These are phyloP conservation scores for Grallaria varia DNA, from an alignment of 2,113 vertebrate genomes.

Conservation along the genomic window DNA sequence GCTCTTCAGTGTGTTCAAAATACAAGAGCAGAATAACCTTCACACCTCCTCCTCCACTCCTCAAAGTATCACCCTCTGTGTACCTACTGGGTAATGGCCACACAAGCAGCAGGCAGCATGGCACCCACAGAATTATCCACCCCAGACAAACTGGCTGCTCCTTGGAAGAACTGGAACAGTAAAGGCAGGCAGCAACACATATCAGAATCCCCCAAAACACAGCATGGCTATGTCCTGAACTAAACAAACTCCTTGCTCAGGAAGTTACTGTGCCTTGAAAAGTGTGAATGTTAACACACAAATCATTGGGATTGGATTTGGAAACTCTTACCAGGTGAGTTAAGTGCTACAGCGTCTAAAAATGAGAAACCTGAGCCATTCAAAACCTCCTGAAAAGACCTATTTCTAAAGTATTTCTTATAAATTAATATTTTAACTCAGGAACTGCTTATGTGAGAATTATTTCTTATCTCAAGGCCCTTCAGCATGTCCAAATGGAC, in stretches of 20 bases:
- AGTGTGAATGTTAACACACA: not conserved
- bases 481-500: slow-evolving; percentile 55
- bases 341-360: slow-evolving; percentile 22
- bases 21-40: not conserved
- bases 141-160: not conserved
- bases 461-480: slow-evolving; percentile 50
- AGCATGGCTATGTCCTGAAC: not conserved
- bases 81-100: not conserved
- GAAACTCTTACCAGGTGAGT: slow-evolving; percentile 1
- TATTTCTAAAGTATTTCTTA: slow-evolving; percentile 42
- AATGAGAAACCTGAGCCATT: slow-evolving; percentile 22
- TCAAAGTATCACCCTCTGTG: not conserved
- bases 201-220: not conserved
- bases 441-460: slow-evolving; percentile 43
- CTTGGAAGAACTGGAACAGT: not conserved
- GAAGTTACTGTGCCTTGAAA: not conserved
- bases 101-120: not conserved
- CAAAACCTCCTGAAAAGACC: slow-evolving; percentile 39
- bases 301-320: not conserved
- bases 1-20: not conserved
- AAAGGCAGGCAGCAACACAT: not conserved
- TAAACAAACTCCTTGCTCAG: not conserved
- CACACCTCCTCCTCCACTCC: not conserved
- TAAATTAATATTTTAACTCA: slow-evolving; percentile 60
- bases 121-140: not conserved